Evolutionary conservation across 2,888 invertebrate species (phyloP), one percentile per base, ranked within the genome.

Genomic region (Gari tellinella): DNA sequence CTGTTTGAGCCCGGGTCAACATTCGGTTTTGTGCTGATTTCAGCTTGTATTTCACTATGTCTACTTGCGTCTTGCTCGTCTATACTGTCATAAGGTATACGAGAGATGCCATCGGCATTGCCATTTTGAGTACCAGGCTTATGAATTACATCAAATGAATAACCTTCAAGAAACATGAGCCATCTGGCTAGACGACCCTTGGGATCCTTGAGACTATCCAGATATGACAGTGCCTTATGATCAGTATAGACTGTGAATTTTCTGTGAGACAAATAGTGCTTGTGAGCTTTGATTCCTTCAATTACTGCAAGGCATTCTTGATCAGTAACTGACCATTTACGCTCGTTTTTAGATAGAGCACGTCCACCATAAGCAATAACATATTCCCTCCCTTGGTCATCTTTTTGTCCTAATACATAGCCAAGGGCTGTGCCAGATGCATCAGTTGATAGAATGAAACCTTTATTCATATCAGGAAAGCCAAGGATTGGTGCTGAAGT

Each of bases 301-400:
- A 67, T 48, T 14, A 76, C 67, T 38, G 70, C 75, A 4, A 75
- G 38, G 55, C 75, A 66, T 40, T 76, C 70, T 17, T 64, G 67
- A n/a, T 66, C 69, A 25, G 52, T 77, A 12, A 79, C 70, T 10
- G 64, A 48, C 76, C 74, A 83, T 43, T 69, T 73, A 12, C 48
- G 19, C 41, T 82, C 73, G 52, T 61, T 49, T 5, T 17, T 19
- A 7, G 48, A 57, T 12, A 81, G 56, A 12, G 72, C 45, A 25
- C 81, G 46, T 14, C 82, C 82, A 17, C 80, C 82, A 63, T 77
- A 80, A 4, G 69, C 65, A 26, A 82, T 73, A 8, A 68, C 80
- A 58, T 57, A 41, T 38, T 82, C 79, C 41, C 62, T 74, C 15
- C 65, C 77, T 15, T 68, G 25, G 10, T 60, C 45, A 31, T 66